Base-by-base conservation (phyloP, 2,797 vertebrate species). In the Astyanax mexicanus region DNA sequence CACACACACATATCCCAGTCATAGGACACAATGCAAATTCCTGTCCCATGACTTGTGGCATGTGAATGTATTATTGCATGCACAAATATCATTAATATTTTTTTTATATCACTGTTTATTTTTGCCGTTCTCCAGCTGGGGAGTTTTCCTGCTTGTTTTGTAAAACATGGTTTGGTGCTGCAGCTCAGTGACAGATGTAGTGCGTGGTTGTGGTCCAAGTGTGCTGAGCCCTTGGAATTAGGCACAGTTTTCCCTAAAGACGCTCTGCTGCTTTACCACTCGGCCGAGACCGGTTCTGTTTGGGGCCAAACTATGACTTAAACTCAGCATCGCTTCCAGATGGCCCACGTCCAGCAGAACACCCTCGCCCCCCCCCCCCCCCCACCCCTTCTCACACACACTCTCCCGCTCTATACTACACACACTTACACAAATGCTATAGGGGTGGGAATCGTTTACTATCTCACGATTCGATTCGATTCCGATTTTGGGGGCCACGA, bases 281-380 rank as follows among this genome's bases (percentile, higher is more conserved):
- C 87, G 82, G 78, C 84, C 85, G 86, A 90, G 89, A 91, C 86
- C 82, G 87, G 90, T 91, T 92, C 91, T 89, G 86, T 86, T 89
- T 92, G 88, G 89, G 84, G 83, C 78, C 60, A 54, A 87, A 74
- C 81, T 81, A 66, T 84, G 86, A 90, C 72, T 67, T 84, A 90
- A 89, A 88, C 84, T 84, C 78, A 84, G 78, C 78, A 82, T 72
- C 0, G 10, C 71, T 73, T 90, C 87, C 87, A 88, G 78, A 87
- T 89, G 87, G 85, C 84, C 75, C 23, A 1, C 69, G 73, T 81
- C 88, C 84, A 69, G 27, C 55, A 15, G 32, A 29, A 80, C n/a
- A 57, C 57, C 42, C n/a, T 72, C 32, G 23, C 29, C 37, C 42
- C 67, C 55, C 61, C 60, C 38, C 23, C 61, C 45, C 9, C 29